Evolutionary conservation across 1,140 invertebrate species (phyloP), one percentile per base, ranked within the genome.

Genomic region (Drosophila teissieri): DNA sequence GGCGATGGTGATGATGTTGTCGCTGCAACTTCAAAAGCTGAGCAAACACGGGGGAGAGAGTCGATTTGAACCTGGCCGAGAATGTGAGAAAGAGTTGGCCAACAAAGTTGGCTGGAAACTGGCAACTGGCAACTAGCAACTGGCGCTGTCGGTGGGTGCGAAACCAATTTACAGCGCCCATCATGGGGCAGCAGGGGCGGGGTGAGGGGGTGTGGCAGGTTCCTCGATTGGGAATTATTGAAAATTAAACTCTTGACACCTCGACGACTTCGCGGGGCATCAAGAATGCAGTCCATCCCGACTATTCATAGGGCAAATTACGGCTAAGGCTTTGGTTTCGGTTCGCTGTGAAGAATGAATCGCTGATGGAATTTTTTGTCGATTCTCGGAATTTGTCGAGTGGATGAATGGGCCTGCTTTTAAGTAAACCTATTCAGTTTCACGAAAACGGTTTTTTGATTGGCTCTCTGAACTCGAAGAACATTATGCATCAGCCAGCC

Each of bases 11-110:
- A 85, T 86, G 82, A 86, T 86, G 78, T 86, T 86, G 82, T 88
- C 83, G 82, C 82, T 86, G 74, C 75, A 86, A 86, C 83, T 79
- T 86, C 83, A 88, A 86, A 86, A 88, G 83, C 79, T 79, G 73
- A 63, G 78, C 75, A 88, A 86, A 88, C 78, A 85, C 45, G 54
- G 51, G 63, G 58, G 73, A 53, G 73, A 15, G 62, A 46, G 31
- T 44, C 27, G 45, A 51, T 42, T 55, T 27, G 56, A 46, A 31
- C 42, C 64, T 62, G 54, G 45, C 24, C 57, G 34, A 53, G 70
- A 74, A 74, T 58, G 65, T 55, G 72, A 65, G 73, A 75, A 57
- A 51, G 70, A 75, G 58, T 57, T 74, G 69, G 72, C 51, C 48
- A 61, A 73, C 40, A 48, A 45, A 45, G 27, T 52, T 40, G 48